These are phyloP conservation scores for Branchipolynoe longqiensis DNA, from an alignment of 2,888 invertebrate species.

Conservation along the genomic window DNA sequence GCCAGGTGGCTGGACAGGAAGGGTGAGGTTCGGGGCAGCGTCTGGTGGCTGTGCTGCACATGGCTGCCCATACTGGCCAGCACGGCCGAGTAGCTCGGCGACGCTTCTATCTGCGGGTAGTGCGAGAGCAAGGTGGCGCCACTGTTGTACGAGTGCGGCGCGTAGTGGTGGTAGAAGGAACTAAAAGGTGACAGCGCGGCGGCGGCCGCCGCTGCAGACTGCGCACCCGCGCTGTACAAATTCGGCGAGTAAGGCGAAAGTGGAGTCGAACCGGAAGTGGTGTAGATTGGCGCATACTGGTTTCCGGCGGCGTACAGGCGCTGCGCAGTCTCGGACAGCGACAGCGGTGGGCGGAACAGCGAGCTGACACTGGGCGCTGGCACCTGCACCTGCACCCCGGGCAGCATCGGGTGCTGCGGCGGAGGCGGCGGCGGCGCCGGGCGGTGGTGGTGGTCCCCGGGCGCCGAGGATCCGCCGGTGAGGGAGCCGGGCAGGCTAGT, in stretches of 20 bases:
- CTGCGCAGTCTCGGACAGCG: constrained; percentile 68
- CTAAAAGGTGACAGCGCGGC: constrained; percentile 70
- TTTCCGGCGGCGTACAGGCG: constrained; percentile 65
- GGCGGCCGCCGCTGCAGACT: constrained; percentile 64
- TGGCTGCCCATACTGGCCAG: constrained; percentile 78
- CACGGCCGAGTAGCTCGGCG: constrained; percentile 76
- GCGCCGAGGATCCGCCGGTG: background rate
- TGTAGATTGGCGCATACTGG: constrained; percentile 63
- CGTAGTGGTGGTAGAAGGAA: constrained; percentile 73
- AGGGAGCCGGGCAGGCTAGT: constrained; percentile 56
- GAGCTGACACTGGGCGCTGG: constrained; percentile 59
- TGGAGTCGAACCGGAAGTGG: constrained; percentile 63
- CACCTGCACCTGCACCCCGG: constrained; percentile 57
- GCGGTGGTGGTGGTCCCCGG: constrained; percentile 27
- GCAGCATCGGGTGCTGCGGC: constrained; percentile 54
- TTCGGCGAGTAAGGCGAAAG: constrained; percentile 67
- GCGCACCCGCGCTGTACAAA: constrained; percentile 66
- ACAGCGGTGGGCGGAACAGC: constrained; percentile 71
- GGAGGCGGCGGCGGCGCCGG: too few relatives aligned
- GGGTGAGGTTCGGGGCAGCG: constrained; percentile 70
- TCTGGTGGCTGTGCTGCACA: constrained; percentile 73
- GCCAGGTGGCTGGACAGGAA: constrained; percentile 59
- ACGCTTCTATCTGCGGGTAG: constrained; percentile 73
- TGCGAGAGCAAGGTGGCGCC: constrained; percentile 59
- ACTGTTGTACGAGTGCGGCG: constrained; percentile 37